Evolutionary conservation across 2,888 invertebrate genomes (phyloP).

Genomic region (Octonoba sinensis): DNA sequence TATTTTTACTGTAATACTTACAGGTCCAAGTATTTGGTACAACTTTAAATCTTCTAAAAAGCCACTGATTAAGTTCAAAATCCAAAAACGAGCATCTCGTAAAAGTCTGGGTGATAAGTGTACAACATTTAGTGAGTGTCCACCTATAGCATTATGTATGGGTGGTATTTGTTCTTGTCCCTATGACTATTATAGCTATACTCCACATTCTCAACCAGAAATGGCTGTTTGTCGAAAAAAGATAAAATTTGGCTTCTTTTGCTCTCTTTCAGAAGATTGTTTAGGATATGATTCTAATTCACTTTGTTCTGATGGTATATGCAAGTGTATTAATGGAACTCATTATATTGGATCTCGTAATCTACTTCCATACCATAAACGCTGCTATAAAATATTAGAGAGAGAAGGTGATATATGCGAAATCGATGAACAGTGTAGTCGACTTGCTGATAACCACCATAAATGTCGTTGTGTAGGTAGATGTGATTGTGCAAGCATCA

Average conservation of each 20-base stretch:
- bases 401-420: constrained; percentile 58
- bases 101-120: constrained; percentile 53
- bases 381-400: constrained; percentile 58
- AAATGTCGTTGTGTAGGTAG: constrained; percentile 57
- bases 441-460: constrained; percentile 59
- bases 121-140: constrained; percentile 46
- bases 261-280: constrained; percentile 53
- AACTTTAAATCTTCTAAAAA: constrained; percentile 28
- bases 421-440: constrained; percentile 61
- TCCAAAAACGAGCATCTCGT: constrained; percentile 38
- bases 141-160: constrained; percentile 44
- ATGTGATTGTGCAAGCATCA: constrained; percentile 53
- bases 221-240: constrained; percentile 49
- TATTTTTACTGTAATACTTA: too few relatives aligned
- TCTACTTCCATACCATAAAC: constrained; percentile 47
- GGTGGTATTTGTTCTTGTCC: constrained; percentile 56
- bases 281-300: constrained; percentile 59
- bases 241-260: constrained; percentile 45
- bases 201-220: constrained; percentile 31
- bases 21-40: constrained; percentile 22
- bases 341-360: constrained; percentile 61
- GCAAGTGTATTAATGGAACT: constrained; percentile 59
- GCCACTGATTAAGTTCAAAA: constrained; percentile 41
- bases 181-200: constrained; percentile 55
- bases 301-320: constrained; percentile 52